A percentile compares a stretch with the other conserved stretches of the same genome.
phyloP scores from a whole-genome alignment of 1,140 invertebrate species.

The Leptinotarsa undecemlineata region DNA sequence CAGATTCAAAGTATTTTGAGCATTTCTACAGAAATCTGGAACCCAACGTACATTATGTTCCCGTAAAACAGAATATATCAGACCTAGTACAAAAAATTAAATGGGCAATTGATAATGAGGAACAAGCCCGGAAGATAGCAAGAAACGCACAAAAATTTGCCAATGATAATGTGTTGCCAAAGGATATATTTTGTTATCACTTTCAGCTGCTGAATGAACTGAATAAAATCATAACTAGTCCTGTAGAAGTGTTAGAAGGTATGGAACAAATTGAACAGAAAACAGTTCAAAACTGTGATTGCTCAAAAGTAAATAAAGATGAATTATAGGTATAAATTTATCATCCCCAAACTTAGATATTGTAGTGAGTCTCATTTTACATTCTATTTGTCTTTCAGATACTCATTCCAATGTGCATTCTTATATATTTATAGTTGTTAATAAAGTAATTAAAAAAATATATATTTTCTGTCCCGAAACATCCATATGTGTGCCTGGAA shows the following conservation, averaged over 20 bases:
- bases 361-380: no score
- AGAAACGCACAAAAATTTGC: slow-evolving; percentile 74
- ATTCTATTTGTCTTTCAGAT: no score
- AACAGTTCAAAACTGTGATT: slow-evolving; percentile 60
- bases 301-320: slow-evolving; percentile 53
- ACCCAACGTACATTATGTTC: slow-evolving; percentile 82
- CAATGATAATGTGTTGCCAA: slow-evolving; percentile 78
- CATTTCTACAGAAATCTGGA: slow-evolving; percentile 84
- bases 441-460: no score
- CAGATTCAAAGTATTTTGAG: slow-evolving; percentile 92
- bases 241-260: slow-evolving; percentile 63
- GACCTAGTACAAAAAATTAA: slow-evolving; percentile 79
- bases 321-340: slow-evolving; percentile 53
- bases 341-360: no score
- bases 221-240: slow-evolving; percentile 68
- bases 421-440: no score
- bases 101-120: slow-evolving; percentile 82
- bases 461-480: no score
- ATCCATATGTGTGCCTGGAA: no score
- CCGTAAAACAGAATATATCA: slow-evolving; percentile 78
- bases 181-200: slow-evolving; percentile 90
- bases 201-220: slow-evolving; percentile 79
- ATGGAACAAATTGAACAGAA: slow-evolving; percentile 78
- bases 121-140: slow-evolving; percentile 71
- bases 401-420: no score